phyloP scores from a whole-genome alignment of 2,113 vertebrate genomes.

The Entomyzon cyanotis region DNA sequence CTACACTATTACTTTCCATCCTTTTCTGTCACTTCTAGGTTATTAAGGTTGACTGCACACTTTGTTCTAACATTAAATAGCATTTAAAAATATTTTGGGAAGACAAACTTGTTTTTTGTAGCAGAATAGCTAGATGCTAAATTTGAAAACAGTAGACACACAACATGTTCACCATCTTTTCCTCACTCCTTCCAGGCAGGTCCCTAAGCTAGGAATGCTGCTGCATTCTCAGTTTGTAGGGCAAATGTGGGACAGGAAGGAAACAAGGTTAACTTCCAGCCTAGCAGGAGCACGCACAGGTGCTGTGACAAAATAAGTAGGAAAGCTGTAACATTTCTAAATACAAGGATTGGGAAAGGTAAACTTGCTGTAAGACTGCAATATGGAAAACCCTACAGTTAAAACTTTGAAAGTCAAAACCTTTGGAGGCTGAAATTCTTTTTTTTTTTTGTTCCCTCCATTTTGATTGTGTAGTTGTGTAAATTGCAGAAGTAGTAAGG shows the following conservation, averaged over 20 bases:
- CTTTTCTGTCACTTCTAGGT: background rate
- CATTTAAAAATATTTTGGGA: background rate
- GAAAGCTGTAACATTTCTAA: background rate
- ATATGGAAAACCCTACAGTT: background rate
- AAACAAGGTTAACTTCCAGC: background rate
- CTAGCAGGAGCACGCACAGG: background rate
- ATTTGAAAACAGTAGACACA: background rate
- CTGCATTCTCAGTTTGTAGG: background rate
- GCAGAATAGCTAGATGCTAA: background rate
- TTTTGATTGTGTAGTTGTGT: background rate
- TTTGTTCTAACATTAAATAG: background rate
- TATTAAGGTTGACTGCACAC: background rate
- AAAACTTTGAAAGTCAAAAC: background rate
- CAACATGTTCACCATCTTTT: background rate
- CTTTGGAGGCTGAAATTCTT: background rate
- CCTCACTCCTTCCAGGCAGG: background rate
- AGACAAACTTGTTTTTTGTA: background rate
- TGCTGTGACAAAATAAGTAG: background rate
- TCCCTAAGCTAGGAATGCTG: rapidly evolving
- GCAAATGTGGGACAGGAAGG: background rate
- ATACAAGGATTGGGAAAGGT: background rate
- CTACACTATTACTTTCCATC: background rate
- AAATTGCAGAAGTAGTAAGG: background rate
- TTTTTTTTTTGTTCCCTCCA: background rate
- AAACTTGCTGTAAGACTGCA: background rate